Base-by-base conservation (phyloP, 1,140 invertebrate species). In the Diprion similis region DNA sequence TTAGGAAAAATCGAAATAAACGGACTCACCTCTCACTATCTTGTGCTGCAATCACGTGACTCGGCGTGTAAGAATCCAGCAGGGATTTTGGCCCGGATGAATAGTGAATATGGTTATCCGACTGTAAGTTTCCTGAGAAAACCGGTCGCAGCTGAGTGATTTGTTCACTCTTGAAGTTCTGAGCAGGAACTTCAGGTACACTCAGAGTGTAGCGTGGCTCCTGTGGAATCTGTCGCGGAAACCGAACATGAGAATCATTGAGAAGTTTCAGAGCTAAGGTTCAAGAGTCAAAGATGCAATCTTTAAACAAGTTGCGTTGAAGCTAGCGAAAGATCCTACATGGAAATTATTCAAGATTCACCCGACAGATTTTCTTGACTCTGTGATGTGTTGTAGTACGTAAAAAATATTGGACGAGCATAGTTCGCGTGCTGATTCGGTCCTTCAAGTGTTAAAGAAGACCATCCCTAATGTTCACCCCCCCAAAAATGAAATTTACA, bases 31-130 rank as follows among this genome's bases (percentile, higher is more conserved):
- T 84, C n/a, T 80, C 80, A 0, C 76, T 75, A 68, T 88, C 85
- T 72, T 85, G 84, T 10, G 85, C 85, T 13, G 82, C 83, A 67
- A 87, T 87, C 0, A 88, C 46, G 24, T 84, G 82, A 76, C 86
- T 87, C 1, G 87, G 85, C 10, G 86, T 72, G 68, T 88, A 88
- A 47, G 84, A 81, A 45, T 87, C 87, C 4, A 88, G 77, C 64
- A 88, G 77, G 8, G 85, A 86, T 77, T 81, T 85, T 0, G 85
- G 85, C 24, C 78, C 80, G 0, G 37, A 19, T 11, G 37, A 17
- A 70, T 70, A 46, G 15, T 48, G 10, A 71, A 66, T 80, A 1
- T 64, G 71, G 10, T 85, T 81, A 48, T 80, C 76, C 73, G 77
- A 76, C 10, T 71, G 46, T 8, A 79, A 72, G 24, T 37, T 37